phyloP scores from a whole-genome alignment of 2,888 invertebrate species.

The Leucophora obtusa region DNA sequence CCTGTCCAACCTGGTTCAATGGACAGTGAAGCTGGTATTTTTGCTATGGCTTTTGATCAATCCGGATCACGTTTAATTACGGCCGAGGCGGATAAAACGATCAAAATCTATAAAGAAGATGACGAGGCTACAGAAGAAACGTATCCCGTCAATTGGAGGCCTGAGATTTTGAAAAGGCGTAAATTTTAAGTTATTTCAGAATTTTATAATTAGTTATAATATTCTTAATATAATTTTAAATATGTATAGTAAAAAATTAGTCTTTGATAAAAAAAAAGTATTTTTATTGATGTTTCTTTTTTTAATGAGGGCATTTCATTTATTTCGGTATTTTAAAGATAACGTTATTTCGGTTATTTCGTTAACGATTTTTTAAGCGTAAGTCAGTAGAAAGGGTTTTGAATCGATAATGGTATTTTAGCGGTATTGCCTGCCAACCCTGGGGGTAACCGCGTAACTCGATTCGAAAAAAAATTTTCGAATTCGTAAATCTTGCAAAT shows the following conservation, averaged over 20 bases:
- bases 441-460: too few relatives aligned
- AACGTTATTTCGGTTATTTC: too few relatives aligned
- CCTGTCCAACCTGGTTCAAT: slow-evolving; percentile 99
- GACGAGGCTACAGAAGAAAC: slow-evolving; percentile 96
- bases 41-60: slow-evolving; percentile 95
- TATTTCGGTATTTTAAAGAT: too few relatives aligned
- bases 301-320: too few relatives aligned
- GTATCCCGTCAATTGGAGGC: slow-evolving; percentile 98
- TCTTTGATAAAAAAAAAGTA: too few relatives aligned
- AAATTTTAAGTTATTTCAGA: slow-evolving; percentile 81
- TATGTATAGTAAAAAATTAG: not conserved
- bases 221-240: slow-evolving; percentile 20
- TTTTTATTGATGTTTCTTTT: too few relatives aligned
- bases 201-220: slow-evolving; percentile 19
- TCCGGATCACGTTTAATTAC: slow-evolving; percentile 97
- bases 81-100: slow-evolving; percentile 98
- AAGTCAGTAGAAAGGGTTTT: too few relatives aligned
- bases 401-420: too few relatives aligned
- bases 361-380: too few relatives aligned
- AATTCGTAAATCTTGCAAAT: too few relatives aligned
- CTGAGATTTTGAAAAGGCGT: slow-evolving; percentile 95
- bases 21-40: slow-evolving; percentile 99
- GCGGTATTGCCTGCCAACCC: too few relatives aligned
- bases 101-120: slow-evolving; percentile 99
- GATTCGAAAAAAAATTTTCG: too few relatives aligned